Base-by-base conservation (phyloP, 1,140 invertebrate genomes). In the Drosophila ironensis region DNA sequence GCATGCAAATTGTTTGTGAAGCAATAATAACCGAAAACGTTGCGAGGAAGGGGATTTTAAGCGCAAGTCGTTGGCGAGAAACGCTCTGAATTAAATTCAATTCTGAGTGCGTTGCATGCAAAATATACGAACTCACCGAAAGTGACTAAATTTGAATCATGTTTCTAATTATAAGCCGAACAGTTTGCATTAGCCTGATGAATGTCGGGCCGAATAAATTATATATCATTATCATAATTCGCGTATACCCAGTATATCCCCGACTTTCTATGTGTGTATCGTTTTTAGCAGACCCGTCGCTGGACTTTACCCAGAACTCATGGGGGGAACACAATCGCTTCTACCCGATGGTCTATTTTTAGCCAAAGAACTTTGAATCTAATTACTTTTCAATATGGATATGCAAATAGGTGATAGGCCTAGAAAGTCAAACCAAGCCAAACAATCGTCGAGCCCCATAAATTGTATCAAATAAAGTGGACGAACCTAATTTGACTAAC, bases 1-100 rank as follows among this genome's bases (percentile, higher is more conserved):
- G 24, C 59, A 27, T 22, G 14, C 14, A 56, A 56, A 24, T 41
- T 59, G 50, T 41, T 59, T 33, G 27, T 25, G 20, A 28, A 38
- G 11, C 37, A 20, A 57, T 8, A 57, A 60, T 19, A 59, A 12
- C 16, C 25, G 27, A 57, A 38, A 28, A 4, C 16, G 35, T 12
- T 8, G n/a, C n/a, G n/a, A n/a, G n/a, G n/a, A n/a, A 41, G 19
- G 16, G 20, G 30, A 6, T 25, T n/a, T 53, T 16, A 22, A 6
- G 6, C 2, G 12, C 24, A 19, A 41, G 17, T 1, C 19, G 51
- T 30, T 11, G 33, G 0, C 5, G 6, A 11, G 7, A 54, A 50
- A 54, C 50, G 28, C 33, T 59, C 14, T 11, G 5, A 27, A 12
- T 7, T 17, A 7, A 4, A 7, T 9, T 14, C 6, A 4, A 33